These are phyloP conservation scores for Poecilus cupreus DNA, from an alignment of 2,888 invertebrate species.

Conservation along the genomic window DNA sequence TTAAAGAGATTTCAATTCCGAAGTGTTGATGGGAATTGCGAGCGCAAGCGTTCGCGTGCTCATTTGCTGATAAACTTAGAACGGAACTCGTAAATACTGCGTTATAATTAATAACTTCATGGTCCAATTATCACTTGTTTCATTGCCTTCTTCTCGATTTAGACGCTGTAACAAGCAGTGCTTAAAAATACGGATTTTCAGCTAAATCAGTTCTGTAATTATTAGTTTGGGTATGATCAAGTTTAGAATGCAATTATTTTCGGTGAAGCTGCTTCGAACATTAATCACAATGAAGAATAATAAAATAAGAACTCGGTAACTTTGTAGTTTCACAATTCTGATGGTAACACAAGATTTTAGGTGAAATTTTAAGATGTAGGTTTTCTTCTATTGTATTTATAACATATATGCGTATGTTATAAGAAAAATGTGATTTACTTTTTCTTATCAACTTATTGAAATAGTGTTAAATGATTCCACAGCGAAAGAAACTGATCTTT, in stretches of 20 bases:
- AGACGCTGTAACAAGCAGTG: constrained; percentile 1
- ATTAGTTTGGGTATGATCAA: neutral
- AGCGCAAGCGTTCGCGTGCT: neutral
- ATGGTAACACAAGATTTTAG: too few species aligned
- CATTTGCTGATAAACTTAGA: constrained; percentile 29
- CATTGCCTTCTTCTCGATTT: constrained; percentile 27
- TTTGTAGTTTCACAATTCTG: too few species aligned
- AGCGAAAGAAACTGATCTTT: too few species aligned
- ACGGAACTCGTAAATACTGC: constrained; percentile 32
- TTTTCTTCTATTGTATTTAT: too few species aligned
- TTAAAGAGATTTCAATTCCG: constrained; percentile 41
- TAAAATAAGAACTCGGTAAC: too few species aligned
- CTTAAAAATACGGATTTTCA: constrained; percentile 11
- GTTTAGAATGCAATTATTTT: neutral
- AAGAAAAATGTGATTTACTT: too few species aligned
- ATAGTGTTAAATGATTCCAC: too few species aligned
- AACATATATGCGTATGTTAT: too few species aligned
- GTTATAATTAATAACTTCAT: constrained; percentile 33
- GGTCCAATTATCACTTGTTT: constrained; percentile 38
- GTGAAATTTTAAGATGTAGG: too few species aligned
- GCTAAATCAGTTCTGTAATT: constrained; percentile 13
- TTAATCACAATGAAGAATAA: too few species aligned
- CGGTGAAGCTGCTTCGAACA: neutral
- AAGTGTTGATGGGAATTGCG: constrained; percentile 22
- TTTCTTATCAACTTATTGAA: too few species aligned